Evolutionary conservation across 2,113 vertebrate genomes (phyloP).

Genomic region (Diphyllodes magnificus): DNA sequence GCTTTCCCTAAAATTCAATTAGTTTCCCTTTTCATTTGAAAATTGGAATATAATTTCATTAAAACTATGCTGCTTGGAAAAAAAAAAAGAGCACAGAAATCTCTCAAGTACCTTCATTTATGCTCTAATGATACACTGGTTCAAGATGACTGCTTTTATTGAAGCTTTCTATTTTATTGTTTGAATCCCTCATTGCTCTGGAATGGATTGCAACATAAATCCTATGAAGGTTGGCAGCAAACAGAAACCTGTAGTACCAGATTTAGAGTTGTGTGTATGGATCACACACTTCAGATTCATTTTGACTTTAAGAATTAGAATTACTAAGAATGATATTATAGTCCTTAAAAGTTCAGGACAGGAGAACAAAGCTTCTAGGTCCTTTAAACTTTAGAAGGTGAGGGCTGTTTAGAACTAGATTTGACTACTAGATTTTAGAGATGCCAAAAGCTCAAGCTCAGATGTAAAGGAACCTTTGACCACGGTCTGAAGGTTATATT

Average conservation of each 20-base stretch:
- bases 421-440: not conserved
- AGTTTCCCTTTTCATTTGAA: not conserved
- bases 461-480: not conserved
- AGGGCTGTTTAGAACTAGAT: not conserved
- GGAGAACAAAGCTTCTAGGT: not conserved
- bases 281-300: not conserved
- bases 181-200: not conserved
- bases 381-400: not conserved
- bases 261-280: not conserved
- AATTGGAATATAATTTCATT: not conserved
- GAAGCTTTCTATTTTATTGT: not conserved
- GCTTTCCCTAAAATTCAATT: not conserved
- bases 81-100: not conserved
- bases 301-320: not conserved
- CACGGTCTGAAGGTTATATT: not conserved
- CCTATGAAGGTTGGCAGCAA: not conserved
- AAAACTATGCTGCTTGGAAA: not conserved
- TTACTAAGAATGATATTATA: not conserved
- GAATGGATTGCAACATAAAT: not conserved
- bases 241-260: not conserved
- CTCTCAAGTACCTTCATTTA: not conserved
- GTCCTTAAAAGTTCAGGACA: not conserved
- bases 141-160: not conserved
- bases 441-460: not conserved
- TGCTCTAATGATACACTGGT: not conserved